A percentile compares a stretch with the other conserved stretches of the same genome.
phyloP scores from a whole-genome alignment of 2,888 invertebrate species.

The Caradrina kadenii region DNA sequence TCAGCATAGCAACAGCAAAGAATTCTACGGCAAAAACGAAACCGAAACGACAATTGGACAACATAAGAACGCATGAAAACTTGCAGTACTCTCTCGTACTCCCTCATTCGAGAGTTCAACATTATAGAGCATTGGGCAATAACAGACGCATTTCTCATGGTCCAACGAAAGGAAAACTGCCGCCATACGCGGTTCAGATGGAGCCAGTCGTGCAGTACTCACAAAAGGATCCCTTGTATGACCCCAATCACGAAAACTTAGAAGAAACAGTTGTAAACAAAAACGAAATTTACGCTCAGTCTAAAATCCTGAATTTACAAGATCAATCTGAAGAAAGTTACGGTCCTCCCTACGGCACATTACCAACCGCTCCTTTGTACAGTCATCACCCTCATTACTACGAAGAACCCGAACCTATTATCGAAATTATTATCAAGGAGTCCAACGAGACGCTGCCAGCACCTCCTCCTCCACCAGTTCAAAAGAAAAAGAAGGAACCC shows the following conservation, averaged over 20 bases:
- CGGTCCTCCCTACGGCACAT: slow-evolving; percentile 85
- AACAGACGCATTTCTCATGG: slow-evolving; percentile 90
- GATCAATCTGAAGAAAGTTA: slow-evolving; percentile 86
- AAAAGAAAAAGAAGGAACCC: slow-evolving; percentile 93
- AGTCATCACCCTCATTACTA: slow-evolving; percentile 90
- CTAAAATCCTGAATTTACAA: slow-evolving; percentile 84
- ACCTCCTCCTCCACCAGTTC: slow-evolving; percentile 89
- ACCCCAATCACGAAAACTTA: slow-evolving; percentile 88
- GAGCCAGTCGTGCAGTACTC: slow-evolving; percentile 95
- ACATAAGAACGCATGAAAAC: slow-evolving; percentile 90
- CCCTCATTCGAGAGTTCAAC: slow-evolving; percentile 89
- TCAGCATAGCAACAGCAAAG: slow-evolving; percentile 87
- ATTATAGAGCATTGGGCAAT: slow-evolving; percentile 87
- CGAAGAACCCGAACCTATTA: slow-evolving; percentile 96
- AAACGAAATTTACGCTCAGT: slow-evolving; percentile 87
- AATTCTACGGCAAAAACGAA: slow-evolving; percentile 87
- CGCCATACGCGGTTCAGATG: slow-evolving; percentile 95
- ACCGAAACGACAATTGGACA: slow-evolving; percentile 89
- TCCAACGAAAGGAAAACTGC: slow-evolving; percentile 87
- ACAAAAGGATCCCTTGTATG: slow-evolving; percentile 94
- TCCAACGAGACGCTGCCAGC: slow-evolving; percentile 95
- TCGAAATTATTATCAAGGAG: slow-evolving; percentile 97
- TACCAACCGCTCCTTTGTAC: slow-evolving; percentile 87
- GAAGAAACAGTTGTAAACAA: slow-evolving; percentile 83
- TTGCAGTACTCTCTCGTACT: slow-evolving; percentile 91